Evolutionary conservation across 1,140 invertebrate species (phyloP).

Genomic region (Drosophila littoralis): DNA sequence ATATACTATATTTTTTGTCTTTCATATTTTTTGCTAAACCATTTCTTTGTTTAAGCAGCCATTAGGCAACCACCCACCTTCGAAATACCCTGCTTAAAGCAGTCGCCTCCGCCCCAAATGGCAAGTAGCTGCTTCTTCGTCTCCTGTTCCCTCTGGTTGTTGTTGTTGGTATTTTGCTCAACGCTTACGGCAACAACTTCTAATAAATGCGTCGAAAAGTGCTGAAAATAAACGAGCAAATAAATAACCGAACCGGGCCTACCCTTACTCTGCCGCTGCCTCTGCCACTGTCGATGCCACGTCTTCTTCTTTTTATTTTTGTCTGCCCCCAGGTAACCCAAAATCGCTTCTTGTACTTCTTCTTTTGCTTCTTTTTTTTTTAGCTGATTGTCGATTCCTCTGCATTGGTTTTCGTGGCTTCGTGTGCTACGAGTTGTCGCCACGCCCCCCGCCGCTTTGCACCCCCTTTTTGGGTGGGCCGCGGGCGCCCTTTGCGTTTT

Average conservation of each 20-base stretch:
- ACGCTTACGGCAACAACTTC: slow-evolving; percentile 52
- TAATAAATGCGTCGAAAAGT: slow-evolving; percentile 70
- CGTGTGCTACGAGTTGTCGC: slow-evolving; percentile 24
- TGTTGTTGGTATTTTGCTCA: slow-evolving; percentile 23
- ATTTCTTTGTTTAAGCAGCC: slow-evolving; percentile 11
- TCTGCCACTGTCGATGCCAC: neutral
- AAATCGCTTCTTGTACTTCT: neutral
- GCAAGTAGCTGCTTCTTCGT: slow-evolving; percentile 1
- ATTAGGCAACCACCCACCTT: slow-evolving; percentile 3
- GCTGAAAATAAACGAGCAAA: slow-evolving; percentile 71
- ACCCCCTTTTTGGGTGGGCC: neutral
- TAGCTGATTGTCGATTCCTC: slow-evolving; percentile 32
- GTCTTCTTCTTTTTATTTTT: slow-evolving; percentile 7
- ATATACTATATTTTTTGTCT: slow-evolving; percentile 9
- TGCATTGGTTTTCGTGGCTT: slow-evolving; percentile 61
- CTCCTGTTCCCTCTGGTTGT: neutral
- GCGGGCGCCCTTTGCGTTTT: slow-evolving; percentile 27
- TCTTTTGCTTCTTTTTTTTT: slow-evolving; percentile 5
- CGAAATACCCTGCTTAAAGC: neutral
- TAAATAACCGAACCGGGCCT: slow-evolving; percentile 54
- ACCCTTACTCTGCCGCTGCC: slow-evolving; percentile 7
- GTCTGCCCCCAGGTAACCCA: slow-evolving; percentile 11
- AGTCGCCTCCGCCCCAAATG: neutral
- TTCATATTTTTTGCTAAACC: slow-evolving; percentile 15
- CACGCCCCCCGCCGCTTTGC: neutral